phyloP scores from a whole-genome alignment of 2,888 invertebrate species.

The Diaperis boleti region DNA sequence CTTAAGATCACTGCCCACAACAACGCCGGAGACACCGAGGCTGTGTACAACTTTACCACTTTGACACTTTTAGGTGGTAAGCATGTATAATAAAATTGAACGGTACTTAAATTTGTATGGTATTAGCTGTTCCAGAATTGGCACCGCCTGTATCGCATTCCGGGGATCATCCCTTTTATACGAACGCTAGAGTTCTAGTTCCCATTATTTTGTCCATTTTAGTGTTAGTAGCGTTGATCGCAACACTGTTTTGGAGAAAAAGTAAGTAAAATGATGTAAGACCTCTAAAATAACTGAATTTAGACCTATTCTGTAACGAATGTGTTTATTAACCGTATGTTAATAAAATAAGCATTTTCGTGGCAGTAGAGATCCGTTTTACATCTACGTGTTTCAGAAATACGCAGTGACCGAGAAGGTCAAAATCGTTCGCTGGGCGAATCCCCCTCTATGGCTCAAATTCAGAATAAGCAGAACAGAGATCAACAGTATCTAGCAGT shows the following conservation, averaged over 20 bases:
- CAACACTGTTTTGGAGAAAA: conserved; percentile 78
- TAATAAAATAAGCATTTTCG: no score
- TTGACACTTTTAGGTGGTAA: conserved; percentile 81
- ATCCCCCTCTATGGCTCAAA: conserved; percentile 81
- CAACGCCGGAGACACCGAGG: conserved; percentile 87
- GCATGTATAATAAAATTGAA: neutral
- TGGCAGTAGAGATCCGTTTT: no score
- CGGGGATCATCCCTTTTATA: conserved; percentile 74
- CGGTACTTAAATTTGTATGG: conserved; percentile 21
- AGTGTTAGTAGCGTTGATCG: conserved; percentile 75
- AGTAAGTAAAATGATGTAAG: no score
- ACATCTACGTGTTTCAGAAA: conserved; percentile 59
- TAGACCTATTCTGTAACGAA: no score
- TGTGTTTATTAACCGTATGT: no score
- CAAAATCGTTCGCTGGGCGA: conserved; percentile 74
- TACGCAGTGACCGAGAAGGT: conserved; percentile 65
- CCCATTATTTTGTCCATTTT: conserved; percentile 78
- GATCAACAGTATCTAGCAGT: conserved; percentile 84
- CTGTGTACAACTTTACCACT: conserved; percentile 88
- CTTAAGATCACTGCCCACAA: conserved; percentile 85
- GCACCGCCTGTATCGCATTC: conserved; percentile 77
- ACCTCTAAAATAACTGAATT: no score
- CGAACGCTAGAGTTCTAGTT: conserved; percentile 73
- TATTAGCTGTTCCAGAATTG: conserved; percentile 72
- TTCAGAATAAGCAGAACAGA: conserved; percentile 84